phyloP scores from a whole-genome alignment of 2,888 invertebrate species.

The Drosophila pegasa region DNA sequence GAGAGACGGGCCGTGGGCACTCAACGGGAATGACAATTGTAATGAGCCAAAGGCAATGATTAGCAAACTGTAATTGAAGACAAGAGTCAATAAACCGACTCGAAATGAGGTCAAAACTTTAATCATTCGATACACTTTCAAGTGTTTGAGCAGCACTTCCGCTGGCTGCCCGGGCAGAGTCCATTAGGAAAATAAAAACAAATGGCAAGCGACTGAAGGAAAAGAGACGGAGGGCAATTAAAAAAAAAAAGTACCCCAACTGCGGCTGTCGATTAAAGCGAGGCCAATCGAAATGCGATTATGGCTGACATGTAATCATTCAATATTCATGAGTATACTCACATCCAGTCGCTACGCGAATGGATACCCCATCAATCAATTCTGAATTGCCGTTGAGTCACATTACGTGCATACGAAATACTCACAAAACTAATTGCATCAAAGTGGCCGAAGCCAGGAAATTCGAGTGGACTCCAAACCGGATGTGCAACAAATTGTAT shows the following conservation, averaged over 20 bases:
- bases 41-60: constrained; percentile 58
- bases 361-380: constrained; percentile 57
- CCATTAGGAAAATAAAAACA: constrained; percentile 38
- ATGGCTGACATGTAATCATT: constrained; percentile 45
- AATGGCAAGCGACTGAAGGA: constrained; percentile 11
- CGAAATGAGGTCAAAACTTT: constrained; percentile 39
- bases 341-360: constrained; percentile 12
- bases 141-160: constrained; percentile 46
- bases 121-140: constrained; percentile 8
- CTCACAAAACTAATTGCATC: constrained; percentile 53
- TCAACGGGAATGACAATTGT: constrained; percentile 60
- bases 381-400: constrained; percentile 53
- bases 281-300: constrained; percentile 49
- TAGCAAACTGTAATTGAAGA: constrained; percentile 60
- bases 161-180: constrained; percentile 28
- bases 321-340: constrained; percentile 55
- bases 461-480: constrained; percentile 40
- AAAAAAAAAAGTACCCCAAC: constrained; percentile 1
- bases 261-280: constrained; percentile 23
- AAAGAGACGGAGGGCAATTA: constrained; percentile 41
- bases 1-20: constrained; percentile 29
- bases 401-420: constrained; percentile 50
- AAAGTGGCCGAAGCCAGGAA: constrained; percentile 35
- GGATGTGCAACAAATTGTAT: constrained; percentile 48
- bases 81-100: constrained; percentile 53